Percentiles rank a stretch among this genome's conserved stretches.
Conservation (phyloP, 2,113 vertebrate genomes). For the Cacatua alba region DNA sequence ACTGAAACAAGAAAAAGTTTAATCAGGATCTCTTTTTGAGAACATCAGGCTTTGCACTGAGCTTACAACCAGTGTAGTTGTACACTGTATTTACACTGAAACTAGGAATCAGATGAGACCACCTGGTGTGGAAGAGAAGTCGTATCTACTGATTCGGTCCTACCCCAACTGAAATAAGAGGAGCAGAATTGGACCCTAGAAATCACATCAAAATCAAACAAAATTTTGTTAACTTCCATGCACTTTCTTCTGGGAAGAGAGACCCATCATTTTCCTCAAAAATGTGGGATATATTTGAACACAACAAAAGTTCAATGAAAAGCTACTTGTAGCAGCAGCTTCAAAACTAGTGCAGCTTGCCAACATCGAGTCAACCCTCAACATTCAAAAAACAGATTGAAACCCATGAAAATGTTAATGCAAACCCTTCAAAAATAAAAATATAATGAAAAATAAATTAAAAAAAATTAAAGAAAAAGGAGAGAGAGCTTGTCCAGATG, state of each 20-base stretch:
- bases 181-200: not conserved
- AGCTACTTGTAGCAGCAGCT: not conserved
- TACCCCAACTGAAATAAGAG: not conserved
- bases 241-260: not conserved
- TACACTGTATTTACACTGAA: not conserved
- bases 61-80: not conserved
- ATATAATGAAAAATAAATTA: too few species aligned
- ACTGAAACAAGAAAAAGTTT: not conserved
- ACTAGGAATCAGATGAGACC: not conserved
- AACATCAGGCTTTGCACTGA: not conserved
- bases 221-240: not conserved
- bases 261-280: not conserved
- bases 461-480: too few species aligned
- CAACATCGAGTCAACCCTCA: not conserved
- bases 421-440: too few species aligned
- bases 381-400: too few species aligned
- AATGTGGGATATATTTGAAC: not conserved
- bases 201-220: not conserved
- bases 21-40: not conserved
- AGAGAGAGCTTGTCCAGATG: too few species aligned
- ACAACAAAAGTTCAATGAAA: not conserved
- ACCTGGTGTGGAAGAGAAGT: not conserved
- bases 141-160: not conserved
- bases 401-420: too few species aligned
- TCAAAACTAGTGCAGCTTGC: not conserved